A percentile compares a stretch with the other conserved stretches of the same genome.
phyloP scores from a whole-genome alignment of 2,888 invertebrate species.

The Tricholauxania praeusta region DNA sequence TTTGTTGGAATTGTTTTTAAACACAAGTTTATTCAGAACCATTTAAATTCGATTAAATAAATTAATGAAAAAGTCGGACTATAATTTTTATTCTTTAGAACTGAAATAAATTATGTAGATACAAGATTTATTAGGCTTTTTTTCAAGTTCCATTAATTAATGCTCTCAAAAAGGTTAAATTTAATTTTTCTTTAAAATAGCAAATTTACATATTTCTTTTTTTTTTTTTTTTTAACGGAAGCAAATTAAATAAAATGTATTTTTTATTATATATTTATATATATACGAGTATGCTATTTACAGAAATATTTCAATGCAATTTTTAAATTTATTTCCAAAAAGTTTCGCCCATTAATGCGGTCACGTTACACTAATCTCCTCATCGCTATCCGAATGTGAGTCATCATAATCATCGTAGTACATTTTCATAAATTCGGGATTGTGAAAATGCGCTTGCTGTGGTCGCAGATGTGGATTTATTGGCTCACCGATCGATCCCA shows the following conservation, averaged over 20 bases:
- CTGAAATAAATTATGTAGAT: neutral
- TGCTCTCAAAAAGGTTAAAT: too few species aligned
- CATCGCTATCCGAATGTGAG: constrained; percentile 78
- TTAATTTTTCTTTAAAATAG: neutral
- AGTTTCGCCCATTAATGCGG: constrained; percentile 62
- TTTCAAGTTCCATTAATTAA: too few species aligned
- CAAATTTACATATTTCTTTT: constrained; percentile 21
- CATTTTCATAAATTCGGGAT: constrained; percentile 64
- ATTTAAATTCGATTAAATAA: constrained; percentile 33
- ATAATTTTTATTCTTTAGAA: neutral
- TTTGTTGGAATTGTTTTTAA: neutral
- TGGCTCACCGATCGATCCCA: constrained; percentile 42
- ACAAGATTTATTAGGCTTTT: neutral
- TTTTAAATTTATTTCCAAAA: constrained; percentile 41
- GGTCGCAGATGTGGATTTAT: constrained; percentile 23
- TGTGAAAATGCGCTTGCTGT: constrained; percentile 54
- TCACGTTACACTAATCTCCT: constrained; percentile 92
- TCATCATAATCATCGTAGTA: constrained; percentile 69
- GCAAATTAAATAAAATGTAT: constrained; percentile 8
- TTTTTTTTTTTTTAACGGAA: neutral
- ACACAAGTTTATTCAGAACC: constrained; percentile 20
- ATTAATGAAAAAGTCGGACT: neutral
- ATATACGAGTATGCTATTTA: neutral
- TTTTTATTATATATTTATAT: constrained; percentile 23
- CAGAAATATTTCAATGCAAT: constrained; percentile 1